These are phyloP conservation scores for Morbakka virulenta DNA, from an alignment of 30 jellyfish, hydroid and myxozoan genomes.

Conservation along the genomic window DNA sequence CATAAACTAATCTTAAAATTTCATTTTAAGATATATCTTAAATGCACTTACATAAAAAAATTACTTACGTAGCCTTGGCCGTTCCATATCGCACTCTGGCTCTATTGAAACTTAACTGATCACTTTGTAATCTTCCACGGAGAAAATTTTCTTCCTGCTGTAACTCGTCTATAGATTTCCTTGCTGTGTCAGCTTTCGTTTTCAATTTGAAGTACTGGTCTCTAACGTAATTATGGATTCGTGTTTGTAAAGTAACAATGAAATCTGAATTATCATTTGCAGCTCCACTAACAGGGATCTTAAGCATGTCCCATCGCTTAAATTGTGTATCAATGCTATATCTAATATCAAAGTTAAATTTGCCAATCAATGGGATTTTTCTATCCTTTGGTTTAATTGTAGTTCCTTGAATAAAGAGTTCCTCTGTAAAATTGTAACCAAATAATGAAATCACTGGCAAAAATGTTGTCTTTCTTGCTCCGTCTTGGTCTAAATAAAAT, in stretches of 20 bases:
- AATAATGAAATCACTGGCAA: conserved; percentile 16
- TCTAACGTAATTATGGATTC: conserved; percentile 21
- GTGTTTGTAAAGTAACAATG: conserved; percentile 44
- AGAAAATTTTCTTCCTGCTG: conserved; percentile 12
- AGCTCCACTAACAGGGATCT: conserved; percentile 36
- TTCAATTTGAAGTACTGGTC: conserved; percentile 8
- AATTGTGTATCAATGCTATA: conserved; percentile 49
- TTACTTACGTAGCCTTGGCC: background rate
- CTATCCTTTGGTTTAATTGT: conserved; percentile 11
- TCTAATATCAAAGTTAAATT: conserved; percentile 43
- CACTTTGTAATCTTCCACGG: conserved; percentile 11
- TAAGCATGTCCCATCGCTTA: conserved; percentile 67
- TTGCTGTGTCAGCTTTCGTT: conserved; percentile 8
- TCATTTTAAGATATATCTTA: too few relatives aligned
- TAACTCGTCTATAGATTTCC: background rate
- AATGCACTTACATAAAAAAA: background rate
- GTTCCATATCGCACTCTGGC: background rate
- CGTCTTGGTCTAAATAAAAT: conserved; percentile 57
- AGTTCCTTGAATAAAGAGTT: conserved; percentile 2
- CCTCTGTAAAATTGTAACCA: conserved; percentile 28
- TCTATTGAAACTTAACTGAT: conserved; percentile 8
- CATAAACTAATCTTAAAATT: too few relatives aligned
- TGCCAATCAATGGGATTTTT: conserved; percentile 42
- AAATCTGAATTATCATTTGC: conserved; percentile 36
- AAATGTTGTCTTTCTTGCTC: conserved; percentile 63